Conservation (phyloP, 2,888 invertebrate genomes). For the Thymelicus sylvestris region DNA sequence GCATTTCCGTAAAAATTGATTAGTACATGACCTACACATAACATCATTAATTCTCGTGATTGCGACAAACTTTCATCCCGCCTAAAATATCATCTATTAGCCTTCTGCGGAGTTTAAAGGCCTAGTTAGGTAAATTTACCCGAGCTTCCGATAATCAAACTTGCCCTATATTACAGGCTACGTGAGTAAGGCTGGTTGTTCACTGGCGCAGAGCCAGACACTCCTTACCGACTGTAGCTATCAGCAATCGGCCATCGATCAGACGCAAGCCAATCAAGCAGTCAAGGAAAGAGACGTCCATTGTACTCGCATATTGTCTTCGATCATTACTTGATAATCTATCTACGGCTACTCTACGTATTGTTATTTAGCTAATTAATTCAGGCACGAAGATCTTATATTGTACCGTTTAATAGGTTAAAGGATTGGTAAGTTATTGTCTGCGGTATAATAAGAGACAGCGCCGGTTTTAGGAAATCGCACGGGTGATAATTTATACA, state of each 20-base stretch:
- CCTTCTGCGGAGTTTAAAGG: background rate
- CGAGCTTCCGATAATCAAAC: constrained; percentile 1
- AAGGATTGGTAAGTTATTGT: no score
- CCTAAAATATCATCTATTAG: background rate
- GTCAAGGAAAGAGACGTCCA: background rate
- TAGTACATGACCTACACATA: no score
- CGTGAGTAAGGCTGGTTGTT: constrained; percentile 6
- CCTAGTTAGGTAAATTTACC: background rate
- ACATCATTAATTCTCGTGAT: no score
- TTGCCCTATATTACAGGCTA: constrained; percentile 9
- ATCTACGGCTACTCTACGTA: no score
- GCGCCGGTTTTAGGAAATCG: no score
- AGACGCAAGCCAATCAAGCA: background rate
- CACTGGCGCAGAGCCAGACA: constrained; percentile 14
- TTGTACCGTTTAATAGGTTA: no score
- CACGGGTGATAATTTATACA: no score
- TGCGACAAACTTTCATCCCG: background rate
- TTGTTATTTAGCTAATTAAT: no score
- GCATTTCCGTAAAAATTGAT: no score
- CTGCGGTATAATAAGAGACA: no score
- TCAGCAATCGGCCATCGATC: constrained; percentile 8
- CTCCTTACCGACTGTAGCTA: constrained; percentile 6
- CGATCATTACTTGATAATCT: background rate
- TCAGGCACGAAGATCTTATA: no score
- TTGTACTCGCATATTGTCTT: background rate